phyloP scores from a whole-genome alignment of 2,888 invertebrate species.

The Lasioglossum leucozonium region DNA sequence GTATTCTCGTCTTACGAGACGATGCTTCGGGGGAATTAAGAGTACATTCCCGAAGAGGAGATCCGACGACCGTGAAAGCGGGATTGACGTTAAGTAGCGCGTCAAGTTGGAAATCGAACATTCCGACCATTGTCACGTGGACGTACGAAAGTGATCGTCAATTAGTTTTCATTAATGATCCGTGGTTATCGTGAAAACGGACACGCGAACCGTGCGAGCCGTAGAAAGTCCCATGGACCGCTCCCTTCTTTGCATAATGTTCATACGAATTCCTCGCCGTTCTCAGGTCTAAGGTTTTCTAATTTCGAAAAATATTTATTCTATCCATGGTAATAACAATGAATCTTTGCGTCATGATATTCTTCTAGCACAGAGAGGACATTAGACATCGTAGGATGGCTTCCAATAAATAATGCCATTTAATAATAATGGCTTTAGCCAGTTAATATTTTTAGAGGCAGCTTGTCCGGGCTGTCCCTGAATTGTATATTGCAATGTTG shows the following conservation, averaged over 20 bases:
- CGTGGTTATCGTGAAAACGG: not conserved
- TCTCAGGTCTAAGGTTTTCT: not conserved
- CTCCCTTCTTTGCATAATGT: not conserved
- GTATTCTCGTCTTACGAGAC: not conserved
- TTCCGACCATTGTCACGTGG: slow-evolving; percentile 11
- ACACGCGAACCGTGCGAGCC: not conserved
- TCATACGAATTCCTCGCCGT: not conserved
- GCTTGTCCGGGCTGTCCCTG: not conserved
- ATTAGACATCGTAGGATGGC: no score
- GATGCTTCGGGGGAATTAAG: slow-evolving; percentile 18
- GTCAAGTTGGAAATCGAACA: slow-evolving; percentile 5
- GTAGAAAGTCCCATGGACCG: not conserved
- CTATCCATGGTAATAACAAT: not conserved
- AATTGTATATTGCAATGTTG: not conserved
- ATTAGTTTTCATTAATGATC: not conserved
- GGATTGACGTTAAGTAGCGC: slow-evolving; percentile 29
- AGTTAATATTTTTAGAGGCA: not conserved
- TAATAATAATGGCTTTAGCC: no score
- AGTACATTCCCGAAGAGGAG: not conserved
- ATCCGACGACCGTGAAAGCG: not conserved
- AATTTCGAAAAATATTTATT: not conserved
- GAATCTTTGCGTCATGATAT: no score
- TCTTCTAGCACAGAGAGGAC: no score
- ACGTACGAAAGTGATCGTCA: slow-evolving; percentile 14
- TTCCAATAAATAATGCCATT: no score